These are phyloP conservation scores for Drosophila subobscura DNA, from an alignment of 1,140 invertebrate genomes.

Conservation along the genomic window DNA sequence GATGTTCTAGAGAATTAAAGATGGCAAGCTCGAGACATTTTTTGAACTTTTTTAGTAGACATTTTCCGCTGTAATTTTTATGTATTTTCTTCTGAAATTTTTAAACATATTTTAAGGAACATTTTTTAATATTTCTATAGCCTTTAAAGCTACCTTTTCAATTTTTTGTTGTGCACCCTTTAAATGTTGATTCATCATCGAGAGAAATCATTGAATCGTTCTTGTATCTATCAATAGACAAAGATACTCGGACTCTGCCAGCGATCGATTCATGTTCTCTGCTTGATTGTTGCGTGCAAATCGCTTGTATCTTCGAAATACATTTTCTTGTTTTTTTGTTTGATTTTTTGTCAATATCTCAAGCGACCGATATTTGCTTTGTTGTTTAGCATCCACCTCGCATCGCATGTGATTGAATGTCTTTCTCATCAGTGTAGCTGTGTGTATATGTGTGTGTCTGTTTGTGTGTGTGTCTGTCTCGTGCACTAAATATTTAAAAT, in stretches of 20 bases:
- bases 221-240: too few species aligned
- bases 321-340: not conserved
- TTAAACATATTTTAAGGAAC: too few species aligned
- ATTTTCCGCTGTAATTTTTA: too few species aligned
- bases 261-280: not conserved
- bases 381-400: slow-evolving; percentile 52
- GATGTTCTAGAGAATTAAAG: too few species aligned
- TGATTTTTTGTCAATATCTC: slow-evolving; percentile 43
- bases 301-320: slow-evolving; percentile 37
- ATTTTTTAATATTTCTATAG: too few species aligned
- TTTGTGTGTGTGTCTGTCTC: slow-evolving; percentile 61
- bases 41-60: too few species aligned
- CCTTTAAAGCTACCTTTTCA: too few species aligned
- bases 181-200: too few species aligned
- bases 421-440: not conserved
- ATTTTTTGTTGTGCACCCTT: too few species aligned
- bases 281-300: not conserved
- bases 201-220: too few species aligned
- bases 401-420: slow-evolving; percentile 58
- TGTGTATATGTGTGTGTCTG: slow-evolving; percentile 18
- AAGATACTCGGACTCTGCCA: not conserved
- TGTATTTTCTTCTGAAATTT: too few species aligned
- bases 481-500: slow-evolving; percentile 82
- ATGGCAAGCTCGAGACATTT: too few species aligned
- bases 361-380: slow-evolving; percentile 61